Evolutionary conservation across 2,888 invertebrate genomes (phyloP).

Genomic region (Lasioglossum lativentre): DNA sequence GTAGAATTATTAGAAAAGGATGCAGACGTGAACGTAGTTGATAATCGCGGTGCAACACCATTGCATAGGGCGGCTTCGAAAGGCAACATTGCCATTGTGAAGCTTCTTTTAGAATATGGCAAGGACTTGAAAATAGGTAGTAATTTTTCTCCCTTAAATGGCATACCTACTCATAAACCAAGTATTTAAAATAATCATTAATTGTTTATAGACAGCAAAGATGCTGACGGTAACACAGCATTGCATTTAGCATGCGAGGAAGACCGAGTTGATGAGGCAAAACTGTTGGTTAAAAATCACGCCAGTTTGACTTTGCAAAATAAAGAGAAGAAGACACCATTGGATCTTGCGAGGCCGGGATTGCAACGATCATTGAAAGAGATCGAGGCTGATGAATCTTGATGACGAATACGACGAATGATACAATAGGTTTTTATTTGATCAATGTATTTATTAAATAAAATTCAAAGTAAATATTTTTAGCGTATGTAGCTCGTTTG

Average conservation of each 20-base stretch:
- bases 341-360: slow-evolving; percentile 85
- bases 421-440: slow-evolving; percentile 21
- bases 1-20: slow-evolving; percentile 88
- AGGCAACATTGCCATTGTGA: slow-evolving; percentile 89
- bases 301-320: slow-evolving; percentile 88
- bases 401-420: neutral
- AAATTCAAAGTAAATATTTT: slow-evolving; percentile 40
- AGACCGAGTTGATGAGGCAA: slow-evolving; percentile 89
- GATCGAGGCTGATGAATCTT: slow-evolving; percentile 53
- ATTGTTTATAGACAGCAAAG: slow-evolving; percentile 85
- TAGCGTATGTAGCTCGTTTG: slow-evolving; percentile 23
- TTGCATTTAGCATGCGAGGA: slow-evolving; percentile 94
- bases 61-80: slow-evolving; percentile 93
- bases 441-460: slow-evolving; percentile 35
- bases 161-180: neutral
- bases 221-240: slow-evolving; percentile 91
- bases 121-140: slow-evolving; percentile 85
- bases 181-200: neutral
- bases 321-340: slow-evolving; percentile 88
- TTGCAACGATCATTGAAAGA: slow-evolving; percentile 70
- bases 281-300: slow-evolving; percentile 88
- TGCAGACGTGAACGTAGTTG: slow-evolving; percentile 89
- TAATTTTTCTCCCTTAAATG: neutral
- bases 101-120: slow-evolving; percentile 87
- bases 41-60: slow-evolving; percentile 90